Conservation (phyloP, 1,140 invertebrate genomes). For the Calycopis cecrops region DNA sequence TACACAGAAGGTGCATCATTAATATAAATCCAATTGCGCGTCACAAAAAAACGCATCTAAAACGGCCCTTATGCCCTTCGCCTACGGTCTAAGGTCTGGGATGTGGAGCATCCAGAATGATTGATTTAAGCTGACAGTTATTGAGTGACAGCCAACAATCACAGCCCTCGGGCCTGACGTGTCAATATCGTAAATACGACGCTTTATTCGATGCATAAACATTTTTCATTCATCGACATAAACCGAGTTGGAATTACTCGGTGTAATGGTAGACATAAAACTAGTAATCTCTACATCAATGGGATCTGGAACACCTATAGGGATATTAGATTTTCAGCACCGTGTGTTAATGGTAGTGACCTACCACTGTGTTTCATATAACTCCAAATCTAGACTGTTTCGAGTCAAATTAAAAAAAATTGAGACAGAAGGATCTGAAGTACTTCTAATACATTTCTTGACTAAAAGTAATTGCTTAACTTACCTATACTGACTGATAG, state of each 20-base stretch:
- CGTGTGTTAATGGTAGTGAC: too few relatives aligned
- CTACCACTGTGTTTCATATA: too few relatives aligned
- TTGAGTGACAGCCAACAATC: constrained; percentile 34
- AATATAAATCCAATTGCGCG: constrained; percentile 24
- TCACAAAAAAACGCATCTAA: constrained; percentile 4
- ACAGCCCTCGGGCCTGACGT: constrained; percentile 32
- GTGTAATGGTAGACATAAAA: constrained; percentile 11
- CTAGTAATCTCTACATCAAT: constrained; percentile 11
- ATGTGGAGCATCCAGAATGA: constrained; percentile 29
- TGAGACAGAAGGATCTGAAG: too few relatives aligned
- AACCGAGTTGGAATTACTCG: constrained; percentile 14
- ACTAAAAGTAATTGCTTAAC: too few relatives aligned
- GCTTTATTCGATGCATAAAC: constrained; percentile 32
- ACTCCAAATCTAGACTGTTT: too few relatives aligned
- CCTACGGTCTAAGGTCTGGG: constrained; percentile 21
- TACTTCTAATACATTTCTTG: too few relatives aligned
- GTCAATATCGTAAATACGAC: constrained; percentile 43
- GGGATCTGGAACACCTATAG: neutral
- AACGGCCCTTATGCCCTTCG: constrained; percentile 13
- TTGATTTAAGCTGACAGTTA: constrained; percentile 49
- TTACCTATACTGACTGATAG: too few relatives aligned
- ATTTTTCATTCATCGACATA: constrained; percentile 28
- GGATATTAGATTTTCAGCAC: too few relatives aligned
- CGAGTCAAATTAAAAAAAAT: too few relatives aligned
- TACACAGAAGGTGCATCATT: constrained; percentile 28